A percentile compares a stretch with the other conserved stretches of the same genome.
Evolutionary conservation across 2,888 invertebrate species (phyloP).

Genomic region (Eupeodes latifasciatus): DNA sequence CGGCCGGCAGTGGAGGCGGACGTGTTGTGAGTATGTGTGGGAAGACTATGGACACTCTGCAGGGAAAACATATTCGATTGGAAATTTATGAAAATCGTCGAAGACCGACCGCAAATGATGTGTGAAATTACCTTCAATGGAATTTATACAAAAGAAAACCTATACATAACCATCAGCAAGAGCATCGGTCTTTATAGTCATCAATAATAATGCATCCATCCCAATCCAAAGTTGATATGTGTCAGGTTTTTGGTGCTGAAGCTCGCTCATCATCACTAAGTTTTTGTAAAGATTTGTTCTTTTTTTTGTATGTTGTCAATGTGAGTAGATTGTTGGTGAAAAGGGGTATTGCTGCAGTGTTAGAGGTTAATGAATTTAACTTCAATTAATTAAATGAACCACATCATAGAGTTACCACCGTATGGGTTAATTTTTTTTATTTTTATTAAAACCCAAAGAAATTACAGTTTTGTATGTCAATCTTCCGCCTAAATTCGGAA

Average conservation of each 20-base stretch:
- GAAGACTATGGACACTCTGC: too few relatives aligned
- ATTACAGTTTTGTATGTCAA: too few relatives aligned
- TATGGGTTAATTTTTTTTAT: not conserved
- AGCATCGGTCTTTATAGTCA: conserved; percentile 23
- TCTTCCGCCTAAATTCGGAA: too few relatives aligned
- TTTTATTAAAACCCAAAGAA: too few relatives aligned
- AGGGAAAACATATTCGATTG: conserved; percentile 53
- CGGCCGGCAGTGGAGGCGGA: not conserved
- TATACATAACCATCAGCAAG: conserved; percentile 22
- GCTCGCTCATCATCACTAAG: not conserved
- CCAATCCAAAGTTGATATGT: not conserved
- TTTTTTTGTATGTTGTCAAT: not conserved
- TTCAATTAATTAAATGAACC: conserved; percentile 49
- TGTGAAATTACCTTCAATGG: conserved; percentile 71
- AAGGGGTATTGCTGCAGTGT: too few relatives aligned
- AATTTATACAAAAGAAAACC: conserved; percentile 52
- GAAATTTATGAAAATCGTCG: conserved; percentile 70
- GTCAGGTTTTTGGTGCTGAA: too few relatives aligned
- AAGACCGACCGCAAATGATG: conserved; percentile 70
- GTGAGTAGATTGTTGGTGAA: too few relatives aligned
- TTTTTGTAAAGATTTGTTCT: not conserved
- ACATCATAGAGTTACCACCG: conserved; percentile 15
- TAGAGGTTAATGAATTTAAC: conserved; percentile 47
- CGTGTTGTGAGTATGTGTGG: too few relatives aligned
- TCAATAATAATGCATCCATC: conserved; percentile 64